Evolutionary conservation across 1,140 invertebrate species (phyloP).

Genomic region (Ooceraea biroi): DNA sequence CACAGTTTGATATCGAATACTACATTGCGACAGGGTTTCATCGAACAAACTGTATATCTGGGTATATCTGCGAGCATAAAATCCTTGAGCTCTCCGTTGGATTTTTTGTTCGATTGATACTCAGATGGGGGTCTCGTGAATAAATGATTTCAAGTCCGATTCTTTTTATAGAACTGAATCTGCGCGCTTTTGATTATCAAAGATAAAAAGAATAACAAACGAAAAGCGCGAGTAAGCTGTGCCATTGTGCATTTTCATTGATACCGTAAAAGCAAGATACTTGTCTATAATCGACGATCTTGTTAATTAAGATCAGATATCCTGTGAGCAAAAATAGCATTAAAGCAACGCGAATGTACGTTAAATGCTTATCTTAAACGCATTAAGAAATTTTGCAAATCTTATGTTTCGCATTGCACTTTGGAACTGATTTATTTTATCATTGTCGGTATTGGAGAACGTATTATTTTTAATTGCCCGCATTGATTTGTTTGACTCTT

Average conservation of each 20-base stretch:
- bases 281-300: constrained; percentile 27
- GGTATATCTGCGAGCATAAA: constrained; percentile 14
- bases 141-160: not conserved
- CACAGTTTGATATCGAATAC: constrained; percentile 78
- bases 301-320: constrained; percentile 35
- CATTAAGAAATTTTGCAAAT: not conserved
- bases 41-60: constrained; percentile 34
- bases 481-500: no score
- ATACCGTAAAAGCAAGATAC: constrained; percentile 19
- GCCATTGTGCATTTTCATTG: constrained; percentile 1
- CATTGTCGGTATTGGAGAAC: not conserved
- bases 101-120: constrained; percentile 4
- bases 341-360: not conserved
- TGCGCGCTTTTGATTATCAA: not conserved
- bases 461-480: not conserved
- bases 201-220: constrained; percentile 26
- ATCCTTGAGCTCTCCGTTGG: constrained; percentile 6
- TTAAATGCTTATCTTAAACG: constrained; percentile 12
- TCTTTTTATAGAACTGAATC: not conserved
- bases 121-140: not conserved
- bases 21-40: constrained; percentile 64
- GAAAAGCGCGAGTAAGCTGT: not conserved
- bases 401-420: not conserved
- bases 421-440: not conserved
- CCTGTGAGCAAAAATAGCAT: constrained; percentile 23